Evolutionary conservation across 2,113 vertebrate genomes (phyloP).

Genomic region (Caranx melampygus): DNA sequence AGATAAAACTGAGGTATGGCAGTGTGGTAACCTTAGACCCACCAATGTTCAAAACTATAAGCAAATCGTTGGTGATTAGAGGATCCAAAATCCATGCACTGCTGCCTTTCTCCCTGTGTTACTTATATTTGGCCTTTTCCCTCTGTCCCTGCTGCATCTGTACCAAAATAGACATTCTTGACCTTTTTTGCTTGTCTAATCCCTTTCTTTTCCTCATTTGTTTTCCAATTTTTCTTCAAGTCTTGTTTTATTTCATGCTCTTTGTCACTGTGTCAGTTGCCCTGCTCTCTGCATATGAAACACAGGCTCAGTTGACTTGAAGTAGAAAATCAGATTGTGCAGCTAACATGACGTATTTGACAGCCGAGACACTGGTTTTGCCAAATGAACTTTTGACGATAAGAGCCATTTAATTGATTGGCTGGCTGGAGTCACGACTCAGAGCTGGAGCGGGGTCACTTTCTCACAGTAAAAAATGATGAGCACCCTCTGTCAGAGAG

Average conservation of each 20-base stretch:
- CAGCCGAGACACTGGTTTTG: slow-evolving; percentile 19
- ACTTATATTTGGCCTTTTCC: slow-evolving; percentile 25
- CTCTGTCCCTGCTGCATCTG: not conserved
- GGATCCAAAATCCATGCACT: not conserved
- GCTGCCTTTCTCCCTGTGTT: not conserved
- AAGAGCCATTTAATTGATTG: slow-evolving; percentile 48
- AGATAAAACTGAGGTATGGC: slow-evolving; percentile 1
- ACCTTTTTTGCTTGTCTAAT: slow-evolving; percentile 1
- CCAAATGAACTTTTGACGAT: slow-evolving; percentile 51
- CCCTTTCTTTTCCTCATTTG: not conserved
- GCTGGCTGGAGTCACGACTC: slow-evolving; percentile 22
- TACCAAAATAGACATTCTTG: slow-evolving; percentile 11
- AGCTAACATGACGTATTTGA: slow-evolving; percentile 34
- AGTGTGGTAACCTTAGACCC: slow-evolving; percentile 4
- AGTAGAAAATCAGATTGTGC: not conserved
- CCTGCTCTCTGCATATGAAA: not conserved
- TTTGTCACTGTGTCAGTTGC: not conserved
- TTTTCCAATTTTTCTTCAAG: not conserved
- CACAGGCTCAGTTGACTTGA: not conserved
- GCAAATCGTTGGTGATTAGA: not conserved
- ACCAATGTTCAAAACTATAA: slow-evolving; percentile 14
- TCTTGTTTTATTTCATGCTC: not conserved
- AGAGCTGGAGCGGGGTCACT: slow-evolving; percentile 17
- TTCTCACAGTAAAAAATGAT: slow-evolving; percentile 33
- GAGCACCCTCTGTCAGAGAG: slow-evolving; percentile 22